Conservation (phyloP, 2,113 vertebrate species). For the Garra rufa region DNA sequence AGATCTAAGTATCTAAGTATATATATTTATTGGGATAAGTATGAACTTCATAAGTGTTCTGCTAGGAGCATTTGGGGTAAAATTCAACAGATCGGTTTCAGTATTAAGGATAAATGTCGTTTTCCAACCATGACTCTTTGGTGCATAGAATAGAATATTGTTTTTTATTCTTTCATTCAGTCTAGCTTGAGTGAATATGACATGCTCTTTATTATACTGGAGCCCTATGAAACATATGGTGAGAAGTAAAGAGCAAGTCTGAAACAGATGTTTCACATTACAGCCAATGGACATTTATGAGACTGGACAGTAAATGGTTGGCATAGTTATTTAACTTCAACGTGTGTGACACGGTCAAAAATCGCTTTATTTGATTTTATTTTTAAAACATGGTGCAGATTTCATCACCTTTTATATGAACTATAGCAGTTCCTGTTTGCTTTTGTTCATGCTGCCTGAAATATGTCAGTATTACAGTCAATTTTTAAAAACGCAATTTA, state of each 20-base stretch:
- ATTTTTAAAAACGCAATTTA: not conserved
- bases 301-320: conserved; percentile 52
- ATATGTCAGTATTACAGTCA: not conserved
- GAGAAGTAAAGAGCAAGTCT: conserved; percentile 44
- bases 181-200: conserved; percentile 49
- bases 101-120: conserved; percentile 21
- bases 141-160: conserved; percentile 30
- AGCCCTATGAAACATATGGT: conserved; percentile 43
- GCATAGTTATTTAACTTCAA: conserved; percentile 54
- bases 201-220: conserved; percentile 51
- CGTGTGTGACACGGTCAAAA: conserved; percentile 55
- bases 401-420: conserved; percentile 43
- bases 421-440: not conserved
- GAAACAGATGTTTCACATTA: conserved; percentile 57
- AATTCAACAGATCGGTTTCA: not conserved
- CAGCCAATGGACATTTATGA: conserved; percentile 50
- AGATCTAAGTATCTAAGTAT: too few species aligned
- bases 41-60: not conserved
- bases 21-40: not conserved
- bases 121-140: conserved; percentile 39
- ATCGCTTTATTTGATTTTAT: conserved; percentile 25
- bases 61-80: not conserved
- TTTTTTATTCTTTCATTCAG: conserved; percentile 31
- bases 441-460: conserved; percentile 1
- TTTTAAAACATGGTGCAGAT: conserved; percentile 40